Evolutionary conservation across 2,888 invertebrate species (phyloP).

Genomic region (Orthosia cruda): DNA sequence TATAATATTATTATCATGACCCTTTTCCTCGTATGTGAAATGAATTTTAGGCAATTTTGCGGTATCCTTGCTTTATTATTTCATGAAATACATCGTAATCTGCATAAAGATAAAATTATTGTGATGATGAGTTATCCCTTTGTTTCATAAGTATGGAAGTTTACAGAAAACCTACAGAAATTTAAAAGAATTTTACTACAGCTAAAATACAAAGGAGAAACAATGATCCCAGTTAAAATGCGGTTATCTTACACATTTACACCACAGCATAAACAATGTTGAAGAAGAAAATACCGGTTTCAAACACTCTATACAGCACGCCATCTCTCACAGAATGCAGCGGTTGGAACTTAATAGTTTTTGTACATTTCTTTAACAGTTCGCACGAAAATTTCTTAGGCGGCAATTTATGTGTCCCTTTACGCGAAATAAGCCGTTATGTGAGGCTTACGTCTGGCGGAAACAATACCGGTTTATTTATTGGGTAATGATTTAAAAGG

Average conservation of each 20-base stretch:
- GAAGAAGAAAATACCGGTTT: conserved; percentile 25
- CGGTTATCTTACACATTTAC: conserved; percentile 1
- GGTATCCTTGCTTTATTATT: neutral
- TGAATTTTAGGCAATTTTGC: conserved; percentile 7
- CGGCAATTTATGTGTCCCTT: conserved; percentile 69
- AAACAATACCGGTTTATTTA: conserved; percentile 72
- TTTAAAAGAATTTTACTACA: neutral
- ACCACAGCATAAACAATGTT: conserved; percentile 16
- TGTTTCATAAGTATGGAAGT: neutral
- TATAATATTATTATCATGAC: neutral
- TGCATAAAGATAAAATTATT: neutral
- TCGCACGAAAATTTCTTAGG: conserved; percentile 64
- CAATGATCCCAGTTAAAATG: neutral
- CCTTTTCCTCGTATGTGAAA: conserved; percentile 3
- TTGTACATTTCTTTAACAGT: conserved; percentile 58
- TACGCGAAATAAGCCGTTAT: conserved; percentile 59
- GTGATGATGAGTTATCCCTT: neutral
- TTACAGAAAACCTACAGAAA: neutral
- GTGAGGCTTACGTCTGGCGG: conserved; percentile 64
- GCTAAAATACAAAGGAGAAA: neutral
- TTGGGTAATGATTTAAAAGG: conserved; percentile 69
- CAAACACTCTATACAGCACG: conserved; percentile 17
- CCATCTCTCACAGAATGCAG: conserved; percentile 50
- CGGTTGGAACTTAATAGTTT: conserved; percentile 62
- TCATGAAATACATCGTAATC: neutral